phyloP scores from a whole-genome alignment of 2,888 invertebrate species.

The Endomychus coccineus region DNA sequence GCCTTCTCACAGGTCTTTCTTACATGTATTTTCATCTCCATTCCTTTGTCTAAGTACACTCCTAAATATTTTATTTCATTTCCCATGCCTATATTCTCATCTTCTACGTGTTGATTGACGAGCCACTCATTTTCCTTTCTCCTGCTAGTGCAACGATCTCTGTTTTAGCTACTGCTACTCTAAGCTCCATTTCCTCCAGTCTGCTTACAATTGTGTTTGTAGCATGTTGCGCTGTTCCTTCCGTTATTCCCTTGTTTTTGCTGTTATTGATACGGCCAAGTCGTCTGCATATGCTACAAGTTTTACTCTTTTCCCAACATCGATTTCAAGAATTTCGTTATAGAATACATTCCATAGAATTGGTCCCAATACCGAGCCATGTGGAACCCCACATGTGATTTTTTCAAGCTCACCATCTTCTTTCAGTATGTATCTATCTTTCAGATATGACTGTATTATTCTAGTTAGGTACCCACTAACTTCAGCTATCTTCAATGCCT shows the following conservation, averaged over 20 bases:
- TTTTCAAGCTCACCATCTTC: too few species aligned
- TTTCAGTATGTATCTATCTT: too few species aligned
- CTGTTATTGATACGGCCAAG: conserved; percentile 1
- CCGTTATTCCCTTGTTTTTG: background rate
- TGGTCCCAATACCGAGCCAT: too few species aligned
- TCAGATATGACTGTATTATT: too few species aligned
- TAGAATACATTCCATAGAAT: too few species aligned
- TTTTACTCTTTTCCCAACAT: too few species aligned
- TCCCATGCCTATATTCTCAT: background rate
- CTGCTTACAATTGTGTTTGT: background rate
- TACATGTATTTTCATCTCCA: background rate
- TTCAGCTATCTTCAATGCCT: too few species aligned
- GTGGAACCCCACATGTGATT: too few species aligned
- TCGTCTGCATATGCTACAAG: too few species aligned
- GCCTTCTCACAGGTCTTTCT: background rate
- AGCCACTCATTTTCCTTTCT: background rate
- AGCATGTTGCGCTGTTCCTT: background rate
- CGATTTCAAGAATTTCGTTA: too few species aligned
- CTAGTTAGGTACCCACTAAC: too few species aligned
- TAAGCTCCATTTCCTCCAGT: background rate
- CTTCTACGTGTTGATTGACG: background rate
- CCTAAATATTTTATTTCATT: background rate
- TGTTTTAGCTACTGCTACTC: background rate
- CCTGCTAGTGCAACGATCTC: background rate
- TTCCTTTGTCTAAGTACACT: background rate